Evolutionary conservation across 2,113 vertebrate genomes (phyloP).

Genomic region (Mormoops blainvillei): DNA sequence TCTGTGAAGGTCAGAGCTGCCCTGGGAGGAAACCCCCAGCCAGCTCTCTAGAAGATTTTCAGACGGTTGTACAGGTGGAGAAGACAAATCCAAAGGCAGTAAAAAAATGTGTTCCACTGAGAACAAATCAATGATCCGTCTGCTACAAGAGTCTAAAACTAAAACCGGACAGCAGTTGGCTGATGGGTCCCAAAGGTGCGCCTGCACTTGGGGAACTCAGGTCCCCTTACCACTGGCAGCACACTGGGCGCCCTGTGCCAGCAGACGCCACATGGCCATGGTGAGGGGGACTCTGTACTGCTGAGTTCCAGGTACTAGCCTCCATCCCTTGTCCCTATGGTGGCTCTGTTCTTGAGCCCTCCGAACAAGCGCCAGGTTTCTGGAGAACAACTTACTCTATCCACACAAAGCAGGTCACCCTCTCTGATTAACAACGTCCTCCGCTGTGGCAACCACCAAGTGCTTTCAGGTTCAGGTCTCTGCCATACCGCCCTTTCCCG

Average conservation of each 20-base stretch:
- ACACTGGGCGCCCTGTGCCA: background rate
- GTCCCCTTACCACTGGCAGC: background rate
- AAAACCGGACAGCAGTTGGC: background rate
- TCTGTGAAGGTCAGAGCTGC: background rate
- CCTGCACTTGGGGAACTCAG: background rate
- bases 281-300: background rate
- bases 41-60: background rate
- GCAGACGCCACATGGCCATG: background rate
- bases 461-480: constrained; percentile 21
- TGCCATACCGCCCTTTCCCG: background rate
- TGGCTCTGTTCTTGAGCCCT: background rate
- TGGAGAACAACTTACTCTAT: constrained; percentile 17
- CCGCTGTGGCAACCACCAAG: background rate
- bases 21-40: background rate
- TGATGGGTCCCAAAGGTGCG: background rate
- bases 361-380: constrained; percentile 16
- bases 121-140: background rate
- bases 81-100: background rate
- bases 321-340: background rate
- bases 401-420: background rate
- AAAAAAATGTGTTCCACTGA: background rate
- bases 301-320: background rate
- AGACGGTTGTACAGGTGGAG: background rate
- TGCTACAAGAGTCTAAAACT: background rate
- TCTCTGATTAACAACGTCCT: background rate